Base-by-base conservation (phyloP, 2,888 invertebrate genomes). In the Sisyra nigra region DNA sequence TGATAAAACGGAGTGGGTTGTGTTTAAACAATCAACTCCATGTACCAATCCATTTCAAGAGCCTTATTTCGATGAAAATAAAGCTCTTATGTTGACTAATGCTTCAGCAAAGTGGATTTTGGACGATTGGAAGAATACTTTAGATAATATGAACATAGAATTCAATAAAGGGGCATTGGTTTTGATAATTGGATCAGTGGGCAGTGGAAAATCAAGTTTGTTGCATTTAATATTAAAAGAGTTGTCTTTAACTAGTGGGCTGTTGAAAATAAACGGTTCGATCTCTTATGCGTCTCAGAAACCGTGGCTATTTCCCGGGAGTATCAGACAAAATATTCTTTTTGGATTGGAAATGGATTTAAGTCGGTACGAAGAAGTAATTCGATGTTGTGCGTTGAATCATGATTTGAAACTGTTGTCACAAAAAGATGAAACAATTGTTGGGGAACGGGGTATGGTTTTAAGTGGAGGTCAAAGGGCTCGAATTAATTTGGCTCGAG, bases 381-480 rank as follows among this genome's bases (percentile, higher is more conserved):
- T 83, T 33, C 68, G 65, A 47, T 76, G 68, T 0, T 80, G 80
- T 53, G 74, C 76, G 3, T 56, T 83, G 47, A 57, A 63, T 39
- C 68, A 68, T 51, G 89, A 89, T 58, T 76, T 89, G 51, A 70
- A 73, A 46, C 71, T 79, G 50, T 72, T 89, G 50, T 77, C 82
- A 0, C 68, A 76, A 50, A 83, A 83, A 4, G 88, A 88, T 55
- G 62, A 71, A 51, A 84, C 84, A 0, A 59, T 82, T 43, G 80
- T 88, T 1, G 86, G 86, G 4, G 87, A 89, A 53, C 69, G 81
- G 39, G 88, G 88, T 6, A 72, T 80, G 1, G 77, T 80, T 19
- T 61, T 89, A 10, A 85, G 84, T 32, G 86, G 86, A n/a, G 87
- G 87, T 8, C 88, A 88, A 61, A 75, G 76, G 57, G 84, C 86